Evolutionary conservation across 2,797 vertebrate species (phyloP).

Genomic region (Pantherophis alleghaniensis): DNA sequence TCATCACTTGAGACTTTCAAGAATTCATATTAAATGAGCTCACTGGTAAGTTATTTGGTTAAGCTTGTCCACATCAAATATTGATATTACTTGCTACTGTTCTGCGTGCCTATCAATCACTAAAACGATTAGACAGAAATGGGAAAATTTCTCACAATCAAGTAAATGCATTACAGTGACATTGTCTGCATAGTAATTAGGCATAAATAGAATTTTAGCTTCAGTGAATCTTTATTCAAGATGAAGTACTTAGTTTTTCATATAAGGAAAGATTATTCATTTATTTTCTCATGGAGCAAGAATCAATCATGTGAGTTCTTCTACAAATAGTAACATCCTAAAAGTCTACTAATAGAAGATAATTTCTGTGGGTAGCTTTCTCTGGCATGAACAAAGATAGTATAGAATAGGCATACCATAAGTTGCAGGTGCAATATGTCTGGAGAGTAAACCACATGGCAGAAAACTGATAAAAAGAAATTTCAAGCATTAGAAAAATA

Average conservation of each 20-base stretch:
- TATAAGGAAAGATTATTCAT: neutral
- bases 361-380: neutral
- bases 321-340: neutral
- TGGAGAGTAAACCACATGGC: neutral
- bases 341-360: neutral
- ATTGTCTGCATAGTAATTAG: neutral
- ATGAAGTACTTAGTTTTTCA: neutral
- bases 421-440: neutral
- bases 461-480: neutral
- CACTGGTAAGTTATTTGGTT: conserved; percentile 16
- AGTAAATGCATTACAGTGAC: neutral
- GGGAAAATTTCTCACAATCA: conserved; percentile 1
- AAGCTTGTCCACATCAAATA: conserved; percentile 15
- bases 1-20: conserved; percentile 16
- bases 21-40: conserved; percentile 1
- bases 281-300: neutral
- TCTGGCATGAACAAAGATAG: neutral
- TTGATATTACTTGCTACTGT: neutral
- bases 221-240: neutral
- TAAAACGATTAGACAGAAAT: conserved; percentile 14
- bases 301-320: neutral
- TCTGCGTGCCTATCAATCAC: conserved; percentile 12
- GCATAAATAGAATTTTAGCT: neutral
- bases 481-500: neutral
- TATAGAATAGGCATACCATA: neutral